A percentile compares a stretch with the other conserved stretches of the same genome.
Conservation (phyloP, 35 echinoderm and acorn worm genomes). For the Stichopus chloronotus region DNA sequence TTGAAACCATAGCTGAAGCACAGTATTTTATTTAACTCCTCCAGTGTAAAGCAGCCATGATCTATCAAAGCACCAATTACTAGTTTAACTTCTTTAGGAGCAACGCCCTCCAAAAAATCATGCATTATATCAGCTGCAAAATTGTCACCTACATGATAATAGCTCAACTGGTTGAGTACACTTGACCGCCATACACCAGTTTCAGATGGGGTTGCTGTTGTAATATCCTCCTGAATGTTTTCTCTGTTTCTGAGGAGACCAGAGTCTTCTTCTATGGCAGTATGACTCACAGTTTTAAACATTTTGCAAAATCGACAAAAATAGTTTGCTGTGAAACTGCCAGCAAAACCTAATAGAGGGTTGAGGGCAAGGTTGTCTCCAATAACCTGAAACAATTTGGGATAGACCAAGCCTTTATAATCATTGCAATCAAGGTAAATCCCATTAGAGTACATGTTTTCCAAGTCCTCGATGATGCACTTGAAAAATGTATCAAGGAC, state of each 20-base stretch:
- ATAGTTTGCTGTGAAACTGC: slow-evolving; percentile 53
- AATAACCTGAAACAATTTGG: slow-evolving; percentile 58
- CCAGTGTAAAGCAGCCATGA: slow-evolving; percentile 30
- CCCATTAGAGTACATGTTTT: slow-evolving; percentile 16
- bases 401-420: slow-evolving; percentile 38
- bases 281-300: not conserved
- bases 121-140: slow-evolving; percentile 70
- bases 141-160: slow-evolving; percentile 71
- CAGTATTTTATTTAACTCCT: slow-evolving; percentile 48
- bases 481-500: slow-evolving; percentile 58
- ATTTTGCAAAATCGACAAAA: slow-evolving; percentile 52
- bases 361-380: slow-evolving; percentile 60
- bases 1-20: slow-evolving; percentile 44
- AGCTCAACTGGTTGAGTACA: slow-evolving; percentile 40
- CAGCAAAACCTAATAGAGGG: slow-evolving; percentile 35
- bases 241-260: not conserved
- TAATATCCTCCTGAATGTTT: slow-evolving; percentile 3
- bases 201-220: slow-evolving; percentile 18
- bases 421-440: slow-evolving; percentile 49
- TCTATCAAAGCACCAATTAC: slow-evolving; percentile 39
- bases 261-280: not conserved
- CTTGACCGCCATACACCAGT: slow-evolving; percentile 57
- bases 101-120: slow-evolving; percentile 66
- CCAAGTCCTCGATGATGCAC: slow-evolving; percentile 53
- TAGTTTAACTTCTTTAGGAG: slow-evolving; percentile 60